Evolutionary conservation across 2,113 vertebrate species (phyloP).

Genomic region (Romanogobio albipinnatus): DNA sequence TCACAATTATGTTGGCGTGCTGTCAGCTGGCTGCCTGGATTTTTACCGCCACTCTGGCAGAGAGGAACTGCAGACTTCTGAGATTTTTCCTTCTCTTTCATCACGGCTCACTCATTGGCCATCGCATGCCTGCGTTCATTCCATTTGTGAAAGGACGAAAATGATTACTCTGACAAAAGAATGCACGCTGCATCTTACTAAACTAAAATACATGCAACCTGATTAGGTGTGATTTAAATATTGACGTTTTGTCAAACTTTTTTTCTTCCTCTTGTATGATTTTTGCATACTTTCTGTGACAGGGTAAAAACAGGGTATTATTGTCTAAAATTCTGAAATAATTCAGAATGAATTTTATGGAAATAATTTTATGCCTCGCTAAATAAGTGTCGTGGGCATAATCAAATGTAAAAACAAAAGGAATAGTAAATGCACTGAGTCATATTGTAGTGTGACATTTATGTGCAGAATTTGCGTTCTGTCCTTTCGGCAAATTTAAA

Average conservation of each 20-base stretch:
- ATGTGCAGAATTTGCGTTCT: conserved; percentile 62
- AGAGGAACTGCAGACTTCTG: conserved; percentile 50
- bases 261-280: background rate
- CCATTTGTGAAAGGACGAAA: conserved; percentile 60
- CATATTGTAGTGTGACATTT: conserved; percentile 52
- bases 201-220: conserved; percentile 34
- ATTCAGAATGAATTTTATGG: too few relatives aligned
- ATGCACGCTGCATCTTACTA: conserved; percentile 42
- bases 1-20: conserved; percentile 66
- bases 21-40: conserved; percentile 59
- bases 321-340: background rate
- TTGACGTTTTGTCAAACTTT: conserved; percentile 11
- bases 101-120: conserved; percentile 51
- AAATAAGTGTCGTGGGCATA: background rate
- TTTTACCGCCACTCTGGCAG: conserved; percentile 62
- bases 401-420: conserved; percentile 32
- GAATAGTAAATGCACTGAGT: conserved; percentile 28
- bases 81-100: conserved; percentile 57
- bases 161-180: conserved; percentile 45
- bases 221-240: conserved; percentile 34
- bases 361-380: background rate
- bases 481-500: conserved; percentile 74
- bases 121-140: conserved; percentile 55
- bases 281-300: background rate
- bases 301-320: background rate